Evolutionary conservation across 2,113 vertebrate genomes (phyloP), one percentile per base, ranked within the genome.

Genomic region (Silurus asotus): DNA sequence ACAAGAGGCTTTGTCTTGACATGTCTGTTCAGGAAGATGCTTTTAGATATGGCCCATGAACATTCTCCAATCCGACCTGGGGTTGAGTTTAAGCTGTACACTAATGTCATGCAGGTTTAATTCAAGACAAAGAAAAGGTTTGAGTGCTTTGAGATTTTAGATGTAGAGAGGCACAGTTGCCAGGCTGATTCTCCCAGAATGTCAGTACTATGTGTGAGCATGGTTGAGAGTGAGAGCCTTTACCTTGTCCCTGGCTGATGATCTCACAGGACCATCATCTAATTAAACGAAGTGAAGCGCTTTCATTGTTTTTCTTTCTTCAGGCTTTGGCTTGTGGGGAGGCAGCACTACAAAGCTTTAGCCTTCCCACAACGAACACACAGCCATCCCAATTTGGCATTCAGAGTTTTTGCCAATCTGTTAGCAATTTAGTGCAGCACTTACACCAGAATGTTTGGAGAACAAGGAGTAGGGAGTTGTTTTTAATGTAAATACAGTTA

Each of bases 231-330:
- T 28, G 67, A 49, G 81, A 61, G 81, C 28, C 70, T 75, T 11
- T 86, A 58, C 61, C 59, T 84, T 61, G 28, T 82, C 86, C 74
- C 9, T 84, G 45, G 37, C 74, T 51, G 70, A 88, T 88, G 88
- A 90, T 82, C 82, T 87, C 91, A 88, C 84, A 81, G 77, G 78
- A 58, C 85, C 65, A 48, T 84, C 79, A 82, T 78, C 83, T 85
- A 87, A 90, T 92, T 89, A 81, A 85, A 89, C 90, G 84, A 88
- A 83, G 78, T 85, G 84, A 86, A 86, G 75, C 67, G 82, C 89
- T 88, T 88, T 86, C 45, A 59, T 86, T 90, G 86, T 90, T 90
- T 88, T 90, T 81, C 86, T 91, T 89, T 89, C 70, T 65, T 89
- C 86, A 89, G 88, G 78, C 53, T 67, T 83, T 88, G 86, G 87